Evolutionary conservation across 2,888 invertebrate species (phyloP).

Genomic region (Trachelus stipa): DNA sequence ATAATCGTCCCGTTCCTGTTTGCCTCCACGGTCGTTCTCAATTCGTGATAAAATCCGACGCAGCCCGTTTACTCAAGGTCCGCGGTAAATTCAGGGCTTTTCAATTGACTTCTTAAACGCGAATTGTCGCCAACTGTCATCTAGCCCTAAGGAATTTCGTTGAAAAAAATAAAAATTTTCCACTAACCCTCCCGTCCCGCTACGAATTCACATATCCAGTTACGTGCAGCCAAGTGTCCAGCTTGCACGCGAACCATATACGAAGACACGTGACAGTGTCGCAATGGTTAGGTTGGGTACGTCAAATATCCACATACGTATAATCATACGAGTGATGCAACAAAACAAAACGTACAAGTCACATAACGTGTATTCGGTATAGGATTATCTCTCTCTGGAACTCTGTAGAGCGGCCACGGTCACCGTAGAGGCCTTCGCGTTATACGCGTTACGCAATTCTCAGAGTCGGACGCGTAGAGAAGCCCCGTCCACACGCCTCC

Average conservation of each 20-base stretch:
- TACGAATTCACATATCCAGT: neutral
- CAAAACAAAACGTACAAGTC: neutral
- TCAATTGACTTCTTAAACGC: neutral
- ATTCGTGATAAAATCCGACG: neutral
- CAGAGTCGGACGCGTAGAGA: constrained; percentile 6
- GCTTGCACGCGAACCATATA: neutral
- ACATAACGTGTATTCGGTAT: constrained; percentile 1
- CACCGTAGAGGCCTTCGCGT: constrained; percentile 45
- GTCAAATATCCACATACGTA: neutral
- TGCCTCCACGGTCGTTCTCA: constrained; percentile 39
- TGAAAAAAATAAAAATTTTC: neutral
- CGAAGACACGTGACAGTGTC: neutral
- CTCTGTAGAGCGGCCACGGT: constrained; percentile 43
- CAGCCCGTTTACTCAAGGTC: neutral
- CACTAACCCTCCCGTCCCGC: neutral
- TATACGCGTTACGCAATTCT: constrained; percentile 31
- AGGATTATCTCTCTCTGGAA: constrained; percentile 19
- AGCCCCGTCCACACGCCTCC: neutral
- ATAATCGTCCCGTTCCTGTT: constrained; percentile 60
- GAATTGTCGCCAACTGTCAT: neutral
- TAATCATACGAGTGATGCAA: neutral
- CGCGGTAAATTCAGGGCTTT: neutral
- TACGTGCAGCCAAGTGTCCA: neutral
- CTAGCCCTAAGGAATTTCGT: neutral
- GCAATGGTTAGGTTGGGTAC: neutral